phyloP scores from a whole-genome alignment of 2,797 vertebrate species.

The Sylvia borin region DNA sequence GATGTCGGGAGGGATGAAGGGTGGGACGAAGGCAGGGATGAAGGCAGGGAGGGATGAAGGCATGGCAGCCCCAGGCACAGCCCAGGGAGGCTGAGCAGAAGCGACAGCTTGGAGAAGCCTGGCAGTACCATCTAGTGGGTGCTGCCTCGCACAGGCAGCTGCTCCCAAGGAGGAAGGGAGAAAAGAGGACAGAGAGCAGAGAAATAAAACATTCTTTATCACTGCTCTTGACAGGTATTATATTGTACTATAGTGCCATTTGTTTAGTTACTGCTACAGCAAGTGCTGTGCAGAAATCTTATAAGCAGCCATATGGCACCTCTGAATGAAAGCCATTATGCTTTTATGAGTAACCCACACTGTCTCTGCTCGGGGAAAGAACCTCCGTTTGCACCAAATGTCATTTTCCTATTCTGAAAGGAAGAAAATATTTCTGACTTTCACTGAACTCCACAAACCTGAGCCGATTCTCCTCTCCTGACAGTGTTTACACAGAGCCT shows the following conservation, averaged over 20 bases:
- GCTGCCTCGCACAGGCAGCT: constrained; percentile 37
- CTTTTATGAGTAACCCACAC: constrained; percentile 74
- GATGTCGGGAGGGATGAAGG: too few species aligned
- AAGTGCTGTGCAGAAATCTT: constrained; percentile 73
- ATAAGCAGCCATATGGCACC: constrained; percentile 74
- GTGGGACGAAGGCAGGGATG: background rate
- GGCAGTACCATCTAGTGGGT: constrained; percentile 65
- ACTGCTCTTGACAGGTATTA: constrained; percentile 74
- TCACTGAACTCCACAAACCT: constrained; percentile 21
- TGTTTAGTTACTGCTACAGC: constrained; percentile 76
- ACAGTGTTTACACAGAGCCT: constrained; percentile 44
- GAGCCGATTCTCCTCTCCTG: constrained; percentile 26
- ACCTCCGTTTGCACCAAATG: constrained; percentile 70
- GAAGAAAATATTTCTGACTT: constrained; percentile 64
- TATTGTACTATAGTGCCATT: constrained; percentile 76
- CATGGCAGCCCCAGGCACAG: background rate
- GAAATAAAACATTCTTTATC: constrained; percentile 77
- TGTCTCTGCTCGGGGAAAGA: constrained; percentile 67
- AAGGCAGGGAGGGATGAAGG: background rate
- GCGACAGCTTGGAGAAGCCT: constrained; percentile 11
- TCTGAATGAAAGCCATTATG: constrained; percentile 77
- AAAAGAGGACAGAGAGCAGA: constrained; percentile 68
- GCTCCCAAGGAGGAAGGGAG: constrained; percentile 33
- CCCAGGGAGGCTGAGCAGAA: background rate
- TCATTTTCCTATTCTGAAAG: constrained; percentile 68